These are phyloP conservation scores for Diploscapter pachys DNA, from an alignment of 1,140 invertebrate species.

Conservation along the genomic window DNA sequence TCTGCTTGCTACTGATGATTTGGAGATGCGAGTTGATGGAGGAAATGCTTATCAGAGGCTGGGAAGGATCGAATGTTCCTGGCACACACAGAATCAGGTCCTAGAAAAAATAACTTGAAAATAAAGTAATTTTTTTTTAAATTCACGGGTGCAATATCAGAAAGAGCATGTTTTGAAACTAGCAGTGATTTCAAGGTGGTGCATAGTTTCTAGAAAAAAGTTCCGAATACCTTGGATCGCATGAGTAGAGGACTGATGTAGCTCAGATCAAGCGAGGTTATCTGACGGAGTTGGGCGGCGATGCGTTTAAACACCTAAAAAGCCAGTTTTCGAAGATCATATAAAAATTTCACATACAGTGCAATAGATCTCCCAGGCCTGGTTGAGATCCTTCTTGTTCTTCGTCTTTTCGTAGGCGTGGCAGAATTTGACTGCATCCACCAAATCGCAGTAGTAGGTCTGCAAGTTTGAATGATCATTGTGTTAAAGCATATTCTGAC, in stretches of 20 bases:
- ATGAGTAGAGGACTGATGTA: constrained; percentile 77
- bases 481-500: too few relatives aligned
- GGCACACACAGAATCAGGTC: constrained; percentile 88
- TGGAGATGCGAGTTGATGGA: constrained; percentile 76
- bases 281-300: constrained; percentile 82
- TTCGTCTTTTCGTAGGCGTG: constrained; percentile 75
- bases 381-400: constrained; percentile 84
- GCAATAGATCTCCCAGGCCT: constrained; percentile 98
- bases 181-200: not conserved
- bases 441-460: constrained; percentile 85
- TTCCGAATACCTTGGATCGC: not conserved
- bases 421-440: constrained; percentile 91
- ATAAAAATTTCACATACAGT: constrained; percentile 11
- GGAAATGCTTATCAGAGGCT: constrained; percentile 74
- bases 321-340: not conserved
- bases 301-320: constrained; percentile 87
- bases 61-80: constrained; percentile 76
- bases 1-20: constrained; percentile 96
- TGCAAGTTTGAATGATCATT: constrained; percentile 30
- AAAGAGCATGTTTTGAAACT: not conserved
- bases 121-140: constrained; percentile 49
- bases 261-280: constrained; percentile 72
- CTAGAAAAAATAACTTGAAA: constrained; percentile 74
- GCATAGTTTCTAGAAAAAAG: not conserved
- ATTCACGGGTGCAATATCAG: not conserved